Percentiles rank a stretch among this genome's conserved stretches.
phyloP scores from a whole-genome alignment of 2,113 vertebrate species.

The Lophius piscatorius region DNA sequence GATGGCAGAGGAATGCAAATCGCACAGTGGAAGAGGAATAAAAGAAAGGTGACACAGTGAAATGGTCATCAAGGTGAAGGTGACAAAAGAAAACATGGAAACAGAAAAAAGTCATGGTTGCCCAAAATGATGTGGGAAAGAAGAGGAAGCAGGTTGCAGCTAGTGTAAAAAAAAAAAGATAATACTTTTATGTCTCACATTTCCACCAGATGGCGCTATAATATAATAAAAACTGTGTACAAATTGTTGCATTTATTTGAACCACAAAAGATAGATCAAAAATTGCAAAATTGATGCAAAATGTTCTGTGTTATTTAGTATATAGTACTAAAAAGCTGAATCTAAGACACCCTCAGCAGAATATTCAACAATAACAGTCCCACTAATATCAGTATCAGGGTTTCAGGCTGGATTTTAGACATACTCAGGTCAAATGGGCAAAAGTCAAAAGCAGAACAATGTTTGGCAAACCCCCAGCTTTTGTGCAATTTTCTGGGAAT shows the following conservation, averaged over 20 bases:
- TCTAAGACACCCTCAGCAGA: neutral
- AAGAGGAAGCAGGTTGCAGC: neutral
- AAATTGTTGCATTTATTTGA: neutral
- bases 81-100: conserved; percentile 22
- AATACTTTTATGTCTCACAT: neutral
- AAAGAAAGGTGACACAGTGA: conserved; percentile 36
- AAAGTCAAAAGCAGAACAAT: neutral
- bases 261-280: no score
- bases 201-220: conserved; percentile 67
- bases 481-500: neutral
- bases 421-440: neutral
- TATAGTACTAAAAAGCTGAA: neutral
- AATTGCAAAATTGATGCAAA: neutral
- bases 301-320: neutral
- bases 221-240: conserved; percentile 7
- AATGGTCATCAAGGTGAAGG: conserved; percentile 19
- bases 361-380: neutral
- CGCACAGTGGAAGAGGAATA: conserved; percentile 13
- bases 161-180: neutral
- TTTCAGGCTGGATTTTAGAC: neutral
- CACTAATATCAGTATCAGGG: neutral
- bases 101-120: conserved; percentile 4
- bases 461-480: neutral
- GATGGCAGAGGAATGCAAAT: conserved; percentile 25
- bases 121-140: conserved; percentile 1